Evolutionary conservation across 2,888 invertebrate species (phyloP), one percentile per base, ranked within the genome.

Genomic region (Ptychoptera contaminata): DNA sequence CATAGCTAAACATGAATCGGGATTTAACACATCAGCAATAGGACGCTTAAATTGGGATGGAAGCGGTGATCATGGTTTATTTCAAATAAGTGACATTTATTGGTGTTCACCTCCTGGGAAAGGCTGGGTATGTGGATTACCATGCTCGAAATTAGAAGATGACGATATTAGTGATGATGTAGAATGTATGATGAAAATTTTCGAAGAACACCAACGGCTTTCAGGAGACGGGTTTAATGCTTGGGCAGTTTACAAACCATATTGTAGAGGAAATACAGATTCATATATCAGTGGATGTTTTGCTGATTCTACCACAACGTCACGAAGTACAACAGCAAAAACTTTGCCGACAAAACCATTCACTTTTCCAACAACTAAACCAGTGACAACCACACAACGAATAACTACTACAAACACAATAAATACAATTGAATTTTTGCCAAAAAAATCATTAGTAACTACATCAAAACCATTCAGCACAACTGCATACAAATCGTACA

Each of bases 131-230:
- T 82, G 82, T 57, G 74, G 74, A 11, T 54, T 75, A 6, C 61
- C 70, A 1, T 82, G 82, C 56, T 62, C 70, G 1, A 69, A 70
- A 1, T 63, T 84, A 30, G 69, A 76, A 34, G 77, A 84, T 56
- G 77, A 79, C 40, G 75, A 83, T 56, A 74, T 85, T 46, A 59
- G 69, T 8, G 78, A 84, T 55, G 84, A 85, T 59, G 65, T 82
- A 8, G 59, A 63, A 15, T 85, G 85, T 56, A 75, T 76, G 15
- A 66, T 71, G 15, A 66, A 63, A 40, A 76, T 84, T 41, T 71
- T 72, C 57, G 67, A 74, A 11, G 79, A 81, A 55, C 82, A 82
- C 58, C 72, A 75, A 41, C 62, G 73, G 7, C 62, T 82, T 11
- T 73, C 76, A 16, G 82, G 82, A 0, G 69, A 83, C 56, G 83